Base-by-base conservation (phyloP, 2,888 invertebrate species). In the Pelosia muscerda region DNA sequence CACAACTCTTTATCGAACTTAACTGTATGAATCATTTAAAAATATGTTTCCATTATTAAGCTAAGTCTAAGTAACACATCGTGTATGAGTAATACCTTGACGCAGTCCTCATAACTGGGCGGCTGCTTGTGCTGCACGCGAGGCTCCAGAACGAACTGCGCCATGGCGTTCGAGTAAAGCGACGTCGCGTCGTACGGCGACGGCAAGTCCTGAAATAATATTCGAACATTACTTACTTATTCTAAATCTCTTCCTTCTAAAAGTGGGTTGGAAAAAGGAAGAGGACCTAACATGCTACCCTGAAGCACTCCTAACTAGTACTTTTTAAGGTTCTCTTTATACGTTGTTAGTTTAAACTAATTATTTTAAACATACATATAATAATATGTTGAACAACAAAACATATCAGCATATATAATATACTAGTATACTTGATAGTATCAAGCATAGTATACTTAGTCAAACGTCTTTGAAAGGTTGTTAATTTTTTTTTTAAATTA, bases 101-200 rank as follows among this genome's bases (percentile, higher is more conserved):
- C 97, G 88, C 98, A 98, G 90, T 98, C 98, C 89, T 98, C 98
- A 94, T 98, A 98, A 86, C 98, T 97, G 74, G 98, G 98, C 76
- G 98, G 98, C 89, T 98, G 98, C 87, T 97, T 97, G 91, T 95
- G 96, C 81, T 92, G 95, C 77, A 95, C 90, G 71, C 94, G 90
- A 86, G 94, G 90, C 89, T 95, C 90, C 91, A 95, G 90, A 95
- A 96, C 96, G 89, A 96, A 95, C 91, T 96, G 95, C 83, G 97
- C 96, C 96, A 97, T 96, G 86, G 97, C 96, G 91, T 97, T 97
- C 87, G 97, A 97, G 95, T 97, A 98, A 85, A 97, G 95, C 80
- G 97, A 97, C 82, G 97, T 97, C 86, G 97, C 96, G 95, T 97
- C 97, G 95, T 97, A 97, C 76, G 97, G 97, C 92, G 97, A 97